Percentiles rank a stretch among this genome's conserved stretches.
These are phyloP conservation scores for Ericerus pela DNA, from an alignment of 1,140 invertebrate genomes.

Conservation along the genomic window DNA sequence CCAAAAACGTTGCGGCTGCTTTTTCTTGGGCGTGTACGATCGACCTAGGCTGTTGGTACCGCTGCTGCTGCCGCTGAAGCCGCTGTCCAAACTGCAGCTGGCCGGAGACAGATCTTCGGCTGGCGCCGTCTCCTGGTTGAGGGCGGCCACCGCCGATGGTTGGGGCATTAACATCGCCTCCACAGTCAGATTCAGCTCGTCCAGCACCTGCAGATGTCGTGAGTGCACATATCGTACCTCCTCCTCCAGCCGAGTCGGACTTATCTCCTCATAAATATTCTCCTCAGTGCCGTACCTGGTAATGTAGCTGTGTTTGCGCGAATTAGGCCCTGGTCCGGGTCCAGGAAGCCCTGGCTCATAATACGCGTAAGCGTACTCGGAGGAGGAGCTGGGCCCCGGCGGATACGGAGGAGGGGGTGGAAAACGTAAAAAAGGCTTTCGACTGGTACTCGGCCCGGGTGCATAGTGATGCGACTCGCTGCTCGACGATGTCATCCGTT, in stretches of 20 bases:
- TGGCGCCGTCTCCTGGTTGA: slow-evolving; percentile 3
- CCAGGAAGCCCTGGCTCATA: slow-evolving; percentile 46
- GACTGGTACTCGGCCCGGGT: background rate
- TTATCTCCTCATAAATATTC: slow-evolving; percentile 79
- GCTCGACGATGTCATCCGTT: slow-evolving; percentile 2
- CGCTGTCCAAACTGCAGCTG: slow-evolving; percentile 57
- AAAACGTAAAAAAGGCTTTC: background rate
- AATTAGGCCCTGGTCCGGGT: slow-evolving; percentile 20
- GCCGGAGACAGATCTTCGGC: slow-evolving; percentile 52
- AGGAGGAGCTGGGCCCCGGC: slow-evolving; percentile 23
- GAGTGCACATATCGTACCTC: slow-evolving; percentile 42
- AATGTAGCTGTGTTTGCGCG: slow-evolving; percentile 38
- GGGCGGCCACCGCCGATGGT: slow-evolving; percentile 12
- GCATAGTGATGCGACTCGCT: slow-evolving; percentile 1
- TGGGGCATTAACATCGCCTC: slow-evolving; percentile 73
- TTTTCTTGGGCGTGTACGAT: slow-evolving; percentile 20
- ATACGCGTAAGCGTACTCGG: slow-evolving; percentile 62
- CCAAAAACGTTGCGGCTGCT: slow-evolving; percentile 35
- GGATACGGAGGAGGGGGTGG: slow-evolving; percentile 16
- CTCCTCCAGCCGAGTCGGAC: slow-evolving; percentile 50
- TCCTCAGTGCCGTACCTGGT: slow-evolving; percentile 65
- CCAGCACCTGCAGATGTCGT: slow-evolving; percentile 41
- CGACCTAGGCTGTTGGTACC: slow-evolving; percentile 43
- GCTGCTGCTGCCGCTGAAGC: slow-evolving; percentile 63
- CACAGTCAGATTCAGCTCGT: slow-evolving; percentile 68